These are phyloP conservation scores for Turdus rufiventris DNA, from an alignment of 2,113 vertebrate species.

Conservation along the genomic window DNA sequence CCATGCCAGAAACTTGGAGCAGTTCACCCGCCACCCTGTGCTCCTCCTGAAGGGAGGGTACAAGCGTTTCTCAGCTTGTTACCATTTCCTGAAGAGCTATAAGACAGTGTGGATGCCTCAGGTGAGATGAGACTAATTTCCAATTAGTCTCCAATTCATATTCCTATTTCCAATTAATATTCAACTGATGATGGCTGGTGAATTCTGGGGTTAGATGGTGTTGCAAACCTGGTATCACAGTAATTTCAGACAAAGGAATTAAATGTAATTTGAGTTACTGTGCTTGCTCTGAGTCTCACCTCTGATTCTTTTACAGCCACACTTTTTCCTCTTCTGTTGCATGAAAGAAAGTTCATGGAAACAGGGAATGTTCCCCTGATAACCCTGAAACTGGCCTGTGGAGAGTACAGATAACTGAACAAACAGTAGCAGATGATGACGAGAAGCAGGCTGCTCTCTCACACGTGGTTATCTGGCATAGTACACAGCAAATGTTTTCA, in stretches of 20 bases:
- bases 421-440: not conserved
- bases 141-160: not conserved
- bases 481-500: not conserved
- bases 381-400: not conserved
- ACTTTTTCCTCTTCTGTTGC: not conserved
- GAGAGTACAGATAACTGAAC: not conserved
- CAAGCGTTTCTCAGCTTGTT: slow-evolving; percentile 73
- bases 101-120: slow-evolving; percentile 81
- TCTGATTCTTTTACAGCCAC: not conserved
- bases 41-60: slow-evolving; percentile 79
- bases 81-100: slow-evolving; percentile 78
- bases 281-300: not conserved
- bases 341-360: not conserved
- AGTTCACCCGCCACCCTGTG: slow-evolving; percentile 63
- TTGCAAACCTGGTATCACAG: not conserved
- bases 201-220: not conserved
- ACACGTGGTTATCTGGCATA: not conserved
- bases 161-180: not conserved
- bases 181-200: not conserved
- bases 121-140: slow-evolving; percentile 59
- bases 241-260: not conserved
- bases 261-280: not conserved
- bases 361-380: not conserved
- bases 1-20: slow-evolving; percentile 62
- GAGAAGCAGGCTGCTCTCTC: not conserved